These are phyloP conservation scores for Drosophila pegasa DNA, from an alignment of 2,888 invertebrate species.

Conservation along the genomic window DNA sequence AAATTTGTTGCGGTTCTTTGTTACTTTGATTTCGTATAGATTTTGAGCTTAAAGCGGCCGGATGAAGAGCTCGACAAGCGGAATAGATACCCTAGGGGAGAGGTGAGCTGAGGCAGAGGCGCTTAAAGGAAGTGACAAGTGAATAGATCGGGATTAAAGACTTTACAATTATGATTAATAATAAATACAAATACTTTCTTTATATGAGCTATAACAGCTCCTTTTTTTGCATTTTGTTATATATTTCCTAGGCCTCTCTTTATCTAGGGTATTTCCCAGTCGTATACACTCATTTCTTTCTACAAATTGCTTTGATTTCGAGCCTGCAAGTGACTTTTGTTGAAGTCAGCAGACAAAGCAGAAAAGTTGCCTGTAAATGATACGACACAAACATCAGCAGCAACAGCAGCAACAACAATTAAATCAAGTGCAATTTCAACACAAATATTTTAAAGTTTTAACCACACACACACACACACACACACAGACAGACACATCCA, in stretches of 20 bases:
- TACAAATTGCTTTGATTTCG: conserved; percentile 24
- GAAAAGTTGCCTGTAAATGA: conserved; percentile 68
- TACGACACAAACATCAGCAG: conserved; percentile 55
- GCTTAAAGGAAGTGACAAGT: background rate
- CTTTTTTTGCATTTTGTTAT: no score
- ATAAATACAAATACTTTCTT: background rate
- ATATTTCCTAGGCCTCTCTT: background rate
- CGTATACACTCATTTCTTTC: background rate
- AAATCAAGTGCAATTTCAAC: conserved; percentile 78
- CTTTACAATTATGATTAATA: background rate
- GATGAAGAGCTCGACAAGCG: conserved; percentile 6
- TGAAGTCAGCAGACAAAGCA: conserved; percentile 59
- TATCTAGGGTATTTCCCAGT: conserved; percentile 19
- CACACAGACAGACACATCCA: background rate
- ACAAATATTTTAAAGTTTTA: conserved; percentile 75
- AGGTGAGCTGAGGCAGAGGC: background rate
- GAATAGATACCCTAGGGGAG: conserved; percentile 12
- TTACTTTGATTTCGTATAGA: conserved; percentile 74
- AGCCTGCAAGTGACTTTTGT: conserved; percentile 68
- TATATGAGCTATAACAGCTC: background rate
- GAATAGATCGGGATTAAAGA: background rate
- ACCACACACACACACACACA: conserved; percentile 48
- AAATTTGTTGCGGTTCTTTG: conserved; percentile 78
- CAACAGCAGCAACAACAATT: conserved; percentile 64
- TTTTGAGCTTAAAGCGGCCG: conserved; percentile 65